Conservation (phyloP, 2,113 vertebrate species). For the Chloebia gouldiae region DNA sequence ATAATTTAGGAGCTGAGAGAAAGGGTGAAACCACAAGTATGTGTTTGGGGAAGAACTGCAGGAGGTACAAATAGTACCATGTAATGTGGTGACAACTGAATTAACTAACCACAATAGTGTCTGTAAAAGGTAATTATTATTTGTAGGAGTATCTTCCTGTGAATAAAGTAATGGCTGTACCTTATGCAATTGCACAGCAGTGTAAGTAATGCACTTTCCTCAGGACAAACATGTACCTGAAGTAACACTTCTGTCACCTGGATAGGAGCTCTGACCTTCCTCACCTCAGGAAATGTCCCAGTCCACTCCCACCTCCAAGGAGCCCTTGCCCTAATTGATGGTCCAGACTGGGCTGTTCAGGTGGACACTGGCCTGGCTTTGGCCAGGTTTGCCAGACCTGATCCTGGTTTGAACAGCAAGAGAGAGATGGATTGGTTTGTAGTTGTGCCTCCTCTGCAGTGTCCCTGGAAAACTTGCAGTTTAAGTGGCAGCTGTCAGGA, state of each 20-base stretch:
- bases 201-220: background rate
- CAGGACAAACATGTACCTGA: background rate
- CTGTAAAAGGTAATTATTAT: background rate
- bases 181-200: background rate
- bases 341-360: background rate
- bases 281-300: background rate
- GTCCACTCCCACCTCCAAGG: background rate
- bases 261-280: background rate
- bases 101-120: background rate
- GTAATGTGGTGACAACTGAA: background rate
- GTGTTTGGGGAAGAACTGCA: background rate
- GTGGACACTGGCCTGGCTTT: background rate
- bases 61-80: background rate
- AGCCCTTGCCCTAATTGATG: background rate
- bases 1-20: too few species aligned
- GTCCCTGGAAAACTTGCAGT: too few species aligned
- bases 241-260: background rate
- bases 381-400: background rate
- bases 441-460: background rate
- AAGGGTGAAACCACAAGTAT: too few species aligned
- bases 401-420: background rate
- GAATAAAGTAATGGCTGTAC: background rate
- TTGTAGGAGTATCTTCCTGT: background rate
- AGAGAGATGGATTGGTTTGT: background rate
- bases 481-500: background rate